Base-by-base conservation (phyloP, 2,888 invertebrate species). In the Alcis repandata region DNA sequence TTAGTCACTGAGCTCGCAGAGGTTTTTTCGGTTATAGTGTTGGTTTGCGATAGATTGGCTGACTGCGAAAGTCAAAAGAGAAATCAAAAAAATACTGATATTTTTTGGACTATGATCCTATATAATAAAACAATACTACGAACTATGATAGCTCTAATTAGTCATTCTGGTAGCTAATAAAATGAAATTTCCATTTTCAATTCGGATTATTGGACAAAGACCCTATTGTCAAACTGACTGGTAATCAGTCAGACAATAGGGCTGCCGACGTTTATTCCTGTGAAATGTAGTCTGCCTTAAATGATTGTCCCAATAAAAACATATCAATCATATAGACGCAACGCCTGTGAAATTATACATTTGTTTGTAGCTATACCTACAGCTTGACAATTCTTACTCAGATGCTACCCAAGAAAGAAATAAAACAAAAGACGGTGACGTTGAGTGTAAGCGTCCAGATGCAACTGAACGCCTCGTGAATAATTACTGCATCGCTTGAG, bases 391-490 rank as follows among this genome's bases (percentile, higher is more conserved):
- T 61, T 72, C 77, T 79, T 75, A 27, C 27, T 9, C 49, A 51
- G 33, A 45, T 45, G 4, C 2, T 49, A 1, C 7, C 36, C 8
- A 38, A 15, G 17, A 33, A 17, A 1, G n/a, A 52, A 52, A 40
- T 75, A 77, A 79, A 77, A 77, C 11, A 40, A 77, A 79, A 79
- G 77, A 78, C 78, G 76, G 79, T 73, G 69, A 74, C 69, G 41
- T 69, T 60, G 73, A 79, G 65, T 89, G 88, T 83, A 87, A 90
- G 85, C 72, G 73, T 77, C 70, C 90, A 91, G 89, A 89, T 91
- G 91, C 81, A 80, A 79, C 79, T 83, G 85, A 86, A 88, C 84
- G 84, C 83, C 83, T 83, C 71, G 83, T 90, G 89, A 90, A 89
- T 90, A 91, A 91, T 90, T 89, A 90, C 84, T 69, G 74, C 78